phyloP scores from a whole-genome alignment of 2,888 invertebrate species.

The Herminia tarsipennalis region DNA sequence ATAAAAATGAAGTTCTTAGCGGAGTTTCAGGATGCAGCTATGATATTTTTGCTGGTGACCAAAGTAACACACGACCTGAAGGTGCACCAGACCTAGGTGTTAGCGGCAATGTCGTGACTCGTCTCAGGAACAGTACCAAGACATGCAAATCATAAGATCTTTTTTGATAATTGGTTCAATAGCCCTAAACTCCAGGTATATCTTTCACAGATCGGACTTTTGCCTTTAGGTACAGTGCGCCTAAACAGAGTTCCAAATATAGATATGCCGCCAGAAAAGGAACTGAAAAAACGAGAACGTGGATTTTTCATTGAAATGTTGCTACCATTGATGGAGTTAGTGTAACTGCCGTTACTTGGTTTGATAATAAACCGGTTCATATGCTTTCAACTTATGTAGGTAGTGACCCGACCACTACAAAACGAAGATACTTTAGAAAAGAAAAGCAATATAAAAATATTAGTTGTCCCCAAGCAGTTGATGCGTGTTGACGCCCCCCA shows the following conservation, averaged over 20 bases:
- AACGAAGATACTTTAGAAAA: too few species aligned
- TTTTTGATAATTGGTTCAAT: slow-evolving; percentile 55
- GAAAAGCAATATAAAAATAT: slow-evolving; percentile 20
- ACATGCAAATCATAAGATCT: slow-evolving; percentile 46
- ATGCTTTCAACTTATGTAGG: slow-evolving; percentile 10
- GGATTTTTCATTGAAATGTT: too few species aligned
- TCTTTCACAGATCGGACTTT: too few species aligned
- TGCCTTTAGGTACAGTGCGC: too few species aligned
- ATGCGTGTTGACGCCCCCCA: too few species aligned
- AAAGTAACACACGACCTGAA: too few species aligned
- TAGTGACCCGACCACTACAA: too few species aligned
- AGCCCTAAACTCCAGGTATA: too few species aligned
- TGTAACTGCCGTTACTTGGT: slow-evolving; percentile 3
- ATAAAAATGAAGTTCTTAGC: slow-evolving; percentile 1
- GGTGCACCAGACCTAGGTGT: slow-evolving; percentile 46
- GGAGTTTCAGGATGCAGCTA: slow-evolving; percentile 1
- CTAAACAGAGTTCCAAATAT: too few species aligned
- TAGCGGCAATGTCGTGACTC: slow-evolving; percentile 44
- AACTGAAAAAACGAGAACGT: too few species aligned
- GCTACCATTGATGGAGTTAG: slow-evolving; percentile 1
- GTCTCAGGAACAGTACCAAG: slow-evolving; percentile 40
- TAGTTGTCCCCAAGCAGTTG: slow-evolving; percentile 21
- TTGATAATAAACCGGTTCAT: slow-evolving; percentile 11
- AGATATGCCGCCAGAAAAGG: too few species aligned
- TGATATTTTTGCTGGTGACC: slow-evolving; percentile 43